Evolutionary conservation across 2,113 vertebrate genomes (phyloP), one percentile per base, ranked within the genome.

Genomic region (Sinocyclocheilus anshuiensis): DNA sequence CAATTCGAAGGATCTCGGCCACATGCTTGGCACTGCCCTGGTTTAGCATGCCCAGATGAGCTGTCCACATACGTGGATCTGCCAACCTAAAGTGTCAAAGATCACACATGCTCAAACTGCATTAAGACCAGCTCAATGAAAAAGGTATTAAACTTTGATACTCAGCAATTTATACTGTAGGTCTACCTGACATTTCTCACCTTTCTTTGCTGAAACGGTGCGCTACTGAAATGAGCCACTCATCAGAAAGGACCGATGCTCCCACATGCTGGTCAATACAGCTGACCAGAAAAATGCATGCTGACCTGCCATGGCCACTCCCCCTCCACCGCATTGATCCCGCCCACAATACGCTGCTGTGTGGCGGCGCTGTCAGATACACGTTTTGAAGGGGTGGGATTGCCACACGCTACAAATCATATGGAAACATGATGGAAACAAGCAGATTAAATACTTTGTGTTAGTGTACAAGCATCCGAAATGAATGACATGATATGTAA

Each of bases 271-370:
- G 29, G 29, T 0, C 98, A 99, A 89, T 97, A 97, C 89, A 97
- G 94, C 63, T 93, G 93, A 77, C 97, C 97, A 10, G 94, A 90
- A 89, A 96, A 97, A 87, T 95, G 96, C 50, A 99, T 95, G 93
- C 98, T 97, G 93, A 96, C 98, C 92, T 99, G 98, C 98, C 98
- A 99, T 0, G 98, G 98, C 98, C 98, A 99, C 90, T 97, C 94
- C 26, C 96, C 97, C 71, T 97, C 97, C 55, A 87, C 88, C 0
- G 97, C 93, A 88, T 96, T 95, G 0, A 84, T 92, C 18, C 98
- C 98, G 0, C 98, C 98, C 8, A 98, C 94, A 26, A 99, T 94
- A 18, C 98, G 96, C 7, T 89, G 87, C 16, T 79, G 72, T 89
- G 90, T 89, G 74, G 61, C 13, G 48, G 86, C 36, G 12, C 83